phyloP scores from a whole-genome alignment of 2,888 invertebrate genomes.

The Tetranychus truncatus region DNA sequence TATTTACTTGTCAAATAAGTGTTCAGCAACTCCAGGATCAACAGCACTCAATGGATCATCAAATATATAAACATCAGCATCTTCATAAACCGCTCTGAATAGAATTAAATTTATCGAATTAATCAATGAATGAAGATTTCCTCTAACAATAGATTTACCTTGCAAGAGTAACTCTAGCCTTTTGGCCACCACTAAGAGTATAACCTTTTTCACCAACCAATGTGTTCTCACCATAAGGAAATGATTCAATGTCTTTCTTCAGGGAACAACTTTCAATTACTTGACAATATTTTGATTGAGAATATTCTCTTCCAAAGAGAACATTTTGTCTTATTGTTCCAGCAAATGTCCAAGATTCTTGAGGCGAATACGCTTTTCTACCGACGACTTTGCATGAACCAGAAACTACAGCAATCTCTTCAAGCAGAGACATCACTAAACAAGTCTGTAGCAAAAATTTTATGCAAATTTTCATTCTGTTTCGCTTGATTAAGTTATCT shows the following conservation, averaged over 20 bases:
- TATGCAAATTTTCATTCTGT: not conserved
- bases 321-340: slow-evolving; percentile 6
- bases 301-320: not conserved
- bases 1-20: slow-evolving; percentile 1
- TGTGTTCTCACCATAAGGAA: slow-evolving; percentile 35
- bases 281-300: not conserved
- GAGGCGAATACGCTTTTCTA: slow-evolving; percentile 1
- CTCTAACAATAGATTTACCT: slow-evolving; percentile 30
- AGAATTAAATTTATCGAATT: not conserved
- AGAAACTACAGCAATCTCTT: not conserved
- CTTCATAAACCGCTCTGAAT: slow-evolving; percentile 7
- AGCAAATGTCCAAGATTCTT: slow-evolving; percentile 10
- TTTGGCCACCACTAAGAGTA: slow-evolving; percentile 40
- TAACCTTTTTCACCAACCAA: slow-evolving; percentile 41
- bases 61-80: slow-evolving; percentile 10
- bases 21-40: slow-evolving; percentile 10
- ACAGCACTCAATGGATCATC: slow-evolving; percentile 13
- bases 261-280: slow-evolving; percentile 29
- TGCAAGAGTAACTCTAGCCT: slow-evolving; percentile 39
- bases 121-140: not conserved
- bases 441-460: not conserved
- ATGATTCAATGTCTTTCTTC: slow-evolving; percentile 33
- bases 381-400: not conserved
- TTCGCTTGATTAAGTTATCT: too few relatives aligned
- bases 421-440: not conserved